Base-by-base conservation (phyloP, 92 coral and sea anemone species). In the Palythoa heliodiscus region DNA sequence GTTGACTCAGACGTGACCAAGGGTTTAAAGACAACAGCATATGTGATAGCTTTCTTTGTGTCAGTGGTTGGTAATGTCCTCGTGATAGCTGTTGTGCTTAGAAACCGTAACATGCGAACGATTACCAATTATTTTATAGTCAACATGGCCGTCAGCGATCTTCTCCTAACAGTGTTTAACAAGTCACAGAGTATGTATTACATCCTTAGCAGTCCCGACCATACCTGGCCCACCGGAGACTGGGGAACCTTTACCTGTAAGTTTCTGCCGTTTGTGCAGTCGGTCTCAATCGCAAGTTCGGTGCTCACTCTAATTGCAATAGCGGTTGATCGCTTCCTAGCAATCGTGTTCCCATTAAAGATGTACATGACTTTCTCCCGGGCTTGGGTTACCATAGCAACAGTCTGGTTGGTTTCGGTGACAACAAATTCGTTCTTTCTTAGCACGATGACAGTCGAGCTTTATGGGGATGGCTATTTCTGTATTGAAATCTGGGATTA, bases 61-160 rank as follows among this genome's bases (percentile, higher is more conserved):
- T 91, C 95, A 14, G 53, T 92, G 73, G 20, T 91, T 71, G 98
- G 98, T 3, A 94, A 94, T 71, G 69, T 88, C 54, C 86, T 94
- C 15, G 95, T 94, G 83, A 89, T 94, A 57, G 84, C 77, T 64
- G 95, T 91, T n/a, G 95, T 94, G 69, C 16, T 85, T 3, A 50
- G 82, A 71, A 92, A 94, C 82, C 89, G 92, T 11, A 90, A 91
- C 11, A 94, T 94, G 98, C 95, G 85, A 63, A 92, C 93, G 39
- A 92, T 94, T 39, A 94, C 98, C 61, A 94, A 94, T 86, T 94
- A 90, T 81, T 57, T 94, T 55, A 94, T 94, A 50, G 91, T 94
- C 64, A 94, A 94, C 86, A 92, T 94, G 98, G 98, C 98, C 15
- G 87, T 90, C 4, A 93, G 95, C 4, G 98, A 94, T 61, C 83